Percentiles rank a stretch among this genome's conserved stretches.
Conservation (phyloP, 2,888 invertebrate genomes). For the Nesidiocoris tenuis region DNA sequence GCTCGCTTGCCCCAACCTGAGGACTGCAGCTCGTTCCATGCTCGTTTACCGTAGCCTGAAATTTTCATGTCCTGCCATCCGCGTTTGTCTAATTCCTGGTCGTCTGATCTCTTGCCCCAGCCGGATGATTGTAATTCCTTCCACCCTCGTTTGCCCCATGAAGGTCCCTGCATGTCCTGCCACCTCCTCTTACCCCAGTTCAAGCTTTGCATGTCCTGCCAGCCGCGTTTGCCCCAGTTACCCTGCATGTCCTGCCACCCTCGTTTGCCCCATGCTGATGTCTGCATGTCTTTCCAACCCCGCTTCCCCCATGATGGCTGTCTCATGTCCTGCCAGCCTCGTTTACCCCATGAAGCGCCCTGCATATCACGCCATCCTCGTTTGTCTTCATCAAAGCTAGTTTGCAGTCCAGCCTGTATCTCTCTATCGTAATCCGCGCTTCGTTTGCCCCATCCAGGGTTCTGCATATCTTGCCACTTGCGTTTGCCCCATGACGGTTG, state of each 20-base stretch:
- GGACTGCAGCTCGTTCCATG: slow-evolving; percentile 36
- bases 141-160: slow-evolving; percentile 36
- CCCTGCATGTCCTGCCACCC: slow-evolving; percentile 62
- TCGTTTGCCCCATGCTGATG: slow-evolving; percentile 61
- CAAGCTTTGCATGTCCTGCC: slow-evolving; percentile 49
- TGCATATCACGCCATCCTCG: slow-evolving; percentile 54
- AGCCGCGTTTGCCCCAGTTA: slow-evolving; percentile 62
- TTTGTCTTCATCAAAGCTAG: slow-evolving; percentile 47
- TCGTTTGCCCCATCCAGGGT: slow-evolving; percentile 45
- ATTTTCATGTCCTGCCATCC: slow-evolving; percentile 37
- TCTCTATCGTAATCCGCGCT: slow-evolving; percentile 18
- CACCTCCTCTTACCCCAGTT: slow-evolving; percentile 62
- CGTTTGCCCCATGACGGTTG: slow-evolving; percentile 44
- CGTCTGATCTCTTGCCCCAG: slow-evolving; percentile 24
- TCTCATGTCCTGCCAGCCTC: slow-evolving; percentile 63
- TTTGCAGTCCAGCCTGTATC: slow-evolving; percentile 8
- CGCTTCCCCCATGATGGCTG: slow-evolving; percentile 55
- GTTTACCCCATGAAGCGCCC: slow-evolving; percentile 52
- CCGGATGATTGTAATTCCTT: slow-evolving; percentile 22
- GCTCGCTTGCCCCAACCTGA: slow-evolving; percentile 60
- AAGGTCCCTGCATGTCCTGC: slow-evolving; percentile 55
- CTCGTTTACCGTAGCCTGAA: slow-evolving; percentile 32
- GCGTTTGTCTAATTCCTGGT: slow-evolving; percentile 18
- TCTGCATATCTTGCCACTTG: slow-evolving; percentile 44
- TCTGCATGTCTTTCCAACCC: slow-evolving; percentile 61